A percentile compares a stretch with the other conserved stretches of the same genome.
Conservation (phyloP, 2,797 vertebrate species). For the Gymnoscopelus microlampas region DNA sequence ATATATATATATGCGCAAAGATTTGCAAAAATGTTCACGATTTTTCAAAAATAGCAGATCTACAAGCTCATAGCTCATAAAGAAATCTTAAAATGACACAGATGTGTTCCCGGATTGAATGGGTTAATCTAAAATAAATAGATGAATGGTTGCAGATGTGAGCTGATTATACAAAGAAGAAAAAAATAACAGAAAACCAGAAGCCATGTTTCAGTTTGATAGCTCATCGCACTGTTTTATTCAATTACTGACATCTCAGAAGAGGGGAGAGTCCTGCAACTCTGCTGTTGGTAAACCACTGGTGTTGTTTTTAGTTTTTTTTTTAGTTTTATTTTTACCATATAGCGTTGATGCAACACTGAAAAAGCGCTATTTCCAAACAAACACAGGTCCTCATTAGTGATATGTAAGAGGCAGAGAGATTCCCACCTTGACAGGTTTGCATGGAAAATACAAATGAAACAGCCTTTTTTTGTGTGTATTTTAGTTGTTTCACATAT, state of each 20-base stretch:
- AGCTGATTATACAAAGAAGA: constrained; percentile 4
- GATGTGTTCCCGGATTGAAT: too few species aligned
- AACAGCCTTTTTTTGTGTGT: constrained; percentile 81
- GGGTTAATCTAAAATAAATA: too few species aligned
- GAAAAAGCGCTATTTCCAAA: constrained; percentile 94
- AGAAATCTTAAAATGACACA: too few species aligned
- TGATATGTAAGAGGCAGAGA: constrained; percentile 89
- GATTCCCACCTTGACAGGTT: constrained; percentile 88
- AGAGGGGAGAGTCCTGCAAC: constrained; percentile 88
- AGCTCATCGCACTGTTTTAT: constrained; percentile 88
- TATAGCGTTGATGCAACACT: constrained; percentile 94
- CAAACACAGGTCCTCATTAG: constrained; percentile 92
- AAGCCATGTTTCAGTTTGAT: constrained; percentile 9
- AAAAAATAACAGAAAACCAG: background rate
- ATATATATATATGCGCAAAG: too few species aligned
- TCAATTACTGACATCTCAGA: constrained; percentile 96
- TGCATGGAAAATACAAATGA: constrained; percentile 88
- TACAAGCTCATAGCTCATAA: too few species aligned
- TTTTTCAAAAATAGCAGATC: too few species aligned
- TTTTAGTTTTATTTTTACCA: constrained; percentile 84
- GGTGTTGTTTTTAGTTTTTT: constrained; percentile 65
- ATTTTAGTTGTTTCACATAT: constrained; percentile 94
- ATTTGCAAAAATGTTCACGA: too few species aligned
- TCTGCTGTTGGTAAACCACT: constrained; percentile 86
- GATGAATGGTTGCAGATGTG: too few species aligned